Evolutionary conservation across 2,888 invertebrate species (phyloP).

Genomic region (Anthoptus insignis): DNA sequence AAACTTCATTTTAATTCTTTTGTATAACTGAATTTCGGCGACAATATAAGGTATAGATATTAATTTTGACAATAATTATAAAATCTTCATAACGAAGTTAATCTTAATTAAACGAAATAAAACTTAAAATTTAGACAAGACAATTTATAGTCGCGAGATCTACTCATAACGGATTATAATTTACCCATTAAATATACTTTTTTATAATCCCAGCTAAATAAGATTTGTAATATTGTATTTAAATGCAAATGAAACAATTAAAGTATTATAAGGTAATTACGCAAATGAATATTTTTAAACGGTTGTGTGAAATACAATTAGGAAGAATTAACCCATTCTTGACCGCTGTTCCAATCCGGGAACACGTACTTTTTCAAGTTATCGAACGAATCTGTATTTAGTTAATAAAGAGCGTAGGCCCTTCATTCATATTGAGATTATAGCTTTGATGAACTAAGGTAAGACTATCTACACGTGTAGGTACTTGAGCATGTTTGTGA

Average conservation of each 20-base stretch:
- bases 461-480: too few relatives aligned
- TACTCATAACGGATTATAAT: slow-evolving; percentile 31
- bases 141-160: slow-evolving; percentile 24
- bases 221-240: slow-evolving; percentile 32
- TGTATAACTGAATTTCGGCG: slow-evolving; percentile 9
- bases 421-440: too few relatives aligned
- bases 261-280: slow-evolving; percentile 36
- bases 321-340: slow-evolving; percentile 9
- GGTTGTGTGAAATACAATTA: slow-evolving; percentile 37
- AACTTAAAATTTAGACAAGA: slow-evolving; percentile 22
- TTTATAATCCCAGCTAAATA: slow-evolving; percentile 18
- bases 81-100: slow-evolving; percentile 19
- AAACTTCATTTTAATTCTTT: slow-evolving; percentile 9
- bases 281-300: slow-evolving; percentile 36
- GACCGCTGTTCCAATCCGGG: background rate
- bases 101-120: slow-evolving; percentile 30
- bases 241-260: slow-evolving; percentile 36
- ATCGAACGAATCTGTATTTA: background rate
- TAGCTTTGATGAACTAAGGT: too few relatives aligned
- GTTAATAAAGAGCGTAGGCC: too few relatives aligned
- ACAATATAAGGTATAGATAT: slow-evolving; percentile 22
- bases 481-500: too few relatives aligned
- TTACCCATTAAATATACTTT: slow-evolving; percentile 25
- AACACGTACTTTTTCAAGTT: background rate
- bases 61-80: slow-evolving; percentile 31